A percentile compares a stretch with the other conserved stretches of the same genome.
Evolutionary conservation across 2,113 vertebrate species (phyloP).

Genomic region (Amphiprion percula): DNA sequence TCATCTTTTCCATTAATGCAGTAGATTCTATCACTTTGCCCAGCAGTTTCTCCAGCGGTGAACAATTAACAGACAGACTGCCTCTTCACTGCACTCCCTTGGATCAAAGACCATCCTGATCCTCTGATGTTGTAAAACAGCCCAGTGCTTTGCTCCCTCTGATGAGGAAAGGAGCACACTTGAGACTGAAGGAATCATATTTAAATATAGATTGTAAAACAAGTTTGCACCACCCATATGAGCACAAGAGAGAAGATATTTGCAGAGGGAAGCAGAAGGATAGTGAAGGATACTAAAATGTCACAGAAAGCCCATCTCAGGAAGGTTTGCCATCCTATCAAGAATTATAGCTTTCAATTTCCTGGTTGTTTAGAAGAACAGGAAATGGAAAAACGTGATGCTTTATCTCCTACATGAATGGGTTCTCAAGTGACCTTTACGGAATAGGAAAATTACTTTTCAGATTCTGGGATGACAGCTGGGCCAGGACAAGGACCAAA

Average conservation of each 20-base stretch:
- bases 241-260: conserved; percentile 30
- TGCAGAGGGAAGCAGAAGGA: conserved; percentile 17
- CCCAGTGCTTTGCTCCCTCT: conserved; percentile 3
- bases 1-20: conserved; percentile 9
- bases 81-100: conserved; percentile 20
- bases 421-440: conserved; percentile 62
- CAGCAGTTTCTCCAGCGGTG: conserved; percentile 12
- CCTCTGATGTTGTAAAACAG: conserved; percentile 55
- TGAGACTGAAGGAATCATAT: conserved; percentile 14
- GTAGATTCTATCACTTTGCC: conserved; percentile 4
- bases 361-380: conserved; percentile 49
- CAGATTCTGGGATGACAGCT: conserved; percentile 22
- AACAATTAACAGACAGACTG: conserved; percentile 40
- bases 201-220: conserved; percentile 41
- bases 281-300: conserved; percentile 44
- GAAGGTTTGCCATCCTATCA: conserved; percentile 34
- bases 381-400: conserved; percentile 22
- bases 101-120: conserved; percentile 49
- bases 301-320: conserved; percentile 59
- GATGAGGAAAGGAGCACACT: conserved; percentile 27
- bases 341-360: conserved; percentile 62
- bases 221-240: conserved; percentile 11
- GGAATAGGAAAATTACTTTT: conserved; percentile 49
- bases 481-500: not conserved
- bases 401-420: conserved; percentile 46